These are phyloP conservation scores for Drosophila sp. DNA, from an alignment of 1,140 invertebrate species.

Conservation along the genomic window DNA sequence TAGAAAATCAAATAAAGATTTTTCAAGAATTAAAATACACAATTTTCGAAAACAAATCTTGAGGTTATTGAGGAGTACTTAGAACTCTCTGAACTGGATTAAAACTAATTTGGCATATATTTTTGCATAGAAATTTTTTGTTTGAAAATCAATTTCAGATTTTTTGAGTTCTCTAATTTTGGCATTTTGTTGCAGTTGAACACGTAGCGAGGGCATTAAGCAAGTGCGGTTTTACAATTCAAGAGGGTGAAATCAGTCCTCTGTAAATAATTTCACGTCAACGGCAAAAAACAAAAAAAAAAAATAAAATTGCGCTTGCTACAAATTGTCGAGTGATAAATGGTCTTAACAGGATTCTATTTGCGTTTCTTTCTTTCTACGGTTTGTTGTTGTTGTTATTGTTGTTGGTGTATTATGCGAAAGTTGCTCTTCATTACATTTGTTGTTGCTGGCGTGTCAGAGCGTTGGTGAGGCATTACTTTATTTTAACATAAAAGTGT, in stretches of 20 bases:
- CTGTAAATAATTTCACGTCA: slow-evolving; percentile 78
- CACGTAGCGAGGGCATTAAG: slow-evolving; percentile 40
- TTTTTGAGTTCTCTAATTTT: slow-evolving; percentile 40
- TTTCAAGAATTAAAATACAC: no score
- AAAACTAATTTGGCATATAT: no score
- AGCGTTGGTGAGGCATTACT: slow-evolving; percentile 42
- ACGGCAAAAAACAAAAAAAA: slow-evolving; percentile 20
- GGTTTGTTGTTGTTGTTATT: neutral
- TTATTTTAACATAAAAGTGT: slow-evolving; percentile 77
- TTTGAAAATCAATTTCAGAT: slow-evolving; percentile 38
- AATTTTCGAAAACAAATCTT: no score
- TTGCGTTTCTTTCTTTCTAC: slow-evolving; percentile 36
- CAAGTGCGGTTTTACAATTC: slow-evolving; percentile 67
- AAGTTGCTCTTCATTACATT: slow-evolving; percentile 54
- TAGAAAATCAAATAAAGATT: no score
- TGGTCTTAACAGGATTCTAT: slow-evolving; percentile 78
- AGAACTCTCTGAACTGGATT: no score
- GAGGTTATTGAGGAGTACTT: no score
- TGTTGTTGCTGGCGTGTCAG: slow-evolving; percentile 10
- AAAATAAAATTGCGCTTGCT: slow-evolving; percentile 50
- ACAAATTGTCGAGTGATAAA: slow-evolving; percentile 78
- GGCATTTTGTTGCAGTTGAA: slow-evolving; percentile 34
- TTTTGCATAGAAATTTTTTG: no score
- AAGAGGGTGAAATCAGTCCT: slow-evolving; percentile 78
- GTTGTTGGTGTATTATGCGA: slow-evolving; percentile 32